Base-by-base conservation (phyloP, 1,140 invertebrate genomes). In the Thaumetopoea pityocampa region DNA sequence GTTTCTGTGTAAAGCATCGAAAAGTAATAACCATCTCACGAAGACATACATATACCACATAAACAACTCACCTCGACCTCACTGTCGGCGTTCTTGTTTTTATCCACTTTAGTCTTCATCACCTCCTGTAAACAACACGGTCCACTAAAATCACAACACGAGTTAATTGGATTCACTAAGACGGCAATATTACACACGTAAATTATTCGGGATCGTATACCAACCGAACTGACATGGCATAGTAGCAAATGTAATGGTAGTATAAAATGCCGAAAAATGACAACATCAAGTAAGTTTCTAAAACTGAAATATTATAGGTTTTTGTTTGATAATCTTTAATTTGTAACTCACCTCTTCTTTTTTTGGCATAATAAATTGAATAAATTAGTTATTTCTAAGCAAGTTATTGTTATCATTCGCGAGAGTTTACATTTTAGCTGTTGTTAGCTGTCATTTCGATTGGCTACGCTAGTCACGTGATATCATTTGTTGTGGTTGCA, bases 31-130 rank as follows among this genome's bases (percentile, higher is more conserved):
- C n/a, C n/a, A n/a, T n/a, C n/a, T n/a, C n/a, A n/a, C n/a, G n/a
- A n/a, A n/a, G n/a, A n/a, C n/a, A n/a, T n/a, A n/a, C n/a, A n/a
- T n/a, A n/a, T n/a, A n/a, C n/a, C n/a, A n/a, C n/a, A 30, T 54
- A 66, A 70, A 66, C 58, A 66, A 70, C 67, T 67, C 43, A 83
- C 79, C 74, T 83, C 79, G 20, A 68, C 58, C 22, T 79, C 72
- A 42, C 50, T 67, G 27, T 83, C 79, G 12, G 68, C 79, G 55
- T 69, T 68, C 49, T 77, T 80, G 55, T 71, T 78, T 62, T 83
- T 81, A 52, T 78, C 72, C 49, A 66, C 66, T 79, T 81, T 83
- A 53, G 77, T 83, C 76, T 83, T 83, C 77, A 83, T 83, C 54
- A 56, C 71, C 61, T 78, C 65, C 74, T 68, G 66, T 19, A 47